phyloP scores from a whole-genome alignment of 64 coral and sea anemone species.

The Acropora yongei region DNA sequence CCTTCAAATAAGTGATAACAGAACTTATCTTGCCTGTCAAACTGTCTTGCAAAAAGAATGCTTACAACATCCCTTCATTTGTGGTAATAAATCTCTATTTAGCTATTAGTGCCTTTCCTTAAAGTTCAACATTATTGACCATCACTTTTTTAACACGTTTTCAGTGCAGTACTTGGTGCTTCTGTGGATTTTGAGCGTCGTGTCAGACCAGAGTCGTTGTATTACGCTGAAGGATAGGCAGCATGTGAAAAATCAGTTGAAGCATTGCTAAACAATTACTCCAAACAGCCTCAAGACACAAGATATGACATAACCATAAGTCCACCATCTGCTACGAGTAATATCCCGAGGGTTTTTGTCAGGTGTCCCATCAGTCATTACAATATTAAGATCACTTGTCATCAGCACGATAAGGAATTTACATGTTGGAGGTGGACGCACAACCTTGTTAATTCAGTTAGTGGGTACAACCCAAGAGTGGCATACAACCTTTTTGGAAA shows the following conservation, averaged over 20 bases:
- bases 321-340: too few relatives aligned
- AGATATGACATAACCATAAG: too few relatives aligned
- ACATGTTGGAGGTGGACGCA: not conserved
- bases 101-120: not conserved
- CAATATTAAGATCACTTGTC: too few relatives aligned
- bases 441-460: not conserved
- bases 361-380: not conserved
- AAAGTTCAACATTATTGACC: not conserved
- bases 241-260: too few relatives aligned
- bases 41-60: conserved; percentile 14
- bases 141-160: not conserved
- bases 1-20: not conserved
- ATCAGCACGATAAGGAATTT: not conserved
- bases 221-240: too few relatives aligned
- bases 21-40: conserved; percentile 32
- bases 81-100: conserved; percentile 8
- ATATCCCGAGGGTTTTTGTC: not conserved
- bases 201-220: not conserved
- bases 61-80: conserved; percentile 26
- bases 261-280: too few relatives aligned
- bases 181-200: too few relatives aligned
- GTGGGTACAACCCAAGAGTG: not conserved
- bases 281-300: too few relatives aligned
- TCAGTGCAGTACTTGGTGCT: too few relatives aligned
- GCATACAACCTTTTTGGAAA: too few relatives aligned